Percentiles rank a stretch among this genome's conserved stretches.
Evolutionary conservation across 2,888 invertebrate genomes (phyloP).

Genomic region (Dicranocentrus wangi): DNA sequence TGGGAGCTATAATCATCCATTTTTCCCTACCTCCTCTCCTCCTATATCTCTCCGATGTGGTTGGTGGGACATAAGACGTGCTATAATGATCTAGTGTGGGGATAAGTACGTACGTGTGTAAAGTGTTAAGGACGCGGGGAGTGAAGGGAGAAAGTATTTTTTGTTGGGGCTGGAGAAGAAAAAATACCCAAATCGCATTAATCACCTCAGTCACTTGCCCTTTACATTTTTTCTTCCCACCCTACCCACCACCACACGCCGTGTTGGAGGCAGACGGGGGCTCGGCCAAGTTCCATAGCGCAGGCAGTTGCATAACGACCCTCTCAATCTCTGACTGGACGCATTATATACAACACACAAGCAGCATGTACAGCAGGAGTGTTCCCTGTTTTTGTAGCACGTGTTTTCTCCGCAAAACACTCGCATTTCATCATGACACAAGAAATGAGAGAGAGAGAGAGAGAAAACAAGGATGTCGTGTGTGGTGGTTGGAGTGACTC

Average conservation of each 20-base stretch:
- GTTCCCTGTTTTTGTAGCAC: slow-evolving; percentile 12
- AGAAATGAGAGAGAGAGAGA: slow-evolving; percentile 25
- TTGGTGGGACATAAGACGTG: background rate
- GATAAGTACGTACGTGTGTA: background rate
- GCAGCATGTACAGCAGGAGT: too few relatives aligned
- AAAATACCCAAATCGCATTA: slow-evolving; percentile 51
- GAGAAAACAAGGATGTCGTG: slow-evolving; percentile 2
- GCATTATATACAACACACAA: background rate
- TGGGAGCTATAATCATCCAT: slow-evolving; percentile 23
- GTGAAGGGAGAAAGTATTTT: slow-evolving; percentile 4
- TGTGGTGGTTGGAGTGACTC: slow-evolving; percentile 3
- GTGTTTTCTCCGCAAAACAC: slow-evolving; percentile 11
- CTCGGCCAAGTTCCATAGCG: background rate
- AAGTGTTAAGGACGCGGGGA: background rate
- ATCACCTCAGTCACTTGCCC: slow-evolving; percentile 57
- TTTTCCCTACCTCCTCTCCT: background rate
- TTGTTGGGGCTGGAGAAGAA: background rate
- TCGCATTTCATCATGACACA: slow-evolving; percentile 15
- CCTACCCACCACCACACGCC: slow-evolving; percentile 1
- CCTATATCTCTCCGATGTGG: background rate
- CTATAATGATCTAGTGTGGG: background rate
- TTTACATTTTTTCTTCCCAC: slow-evolving; percentile 24
- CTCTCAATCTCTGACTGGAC: slow-evolving; percentile 29
- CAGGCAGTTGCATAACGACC: slow-evolving; percentile 44
- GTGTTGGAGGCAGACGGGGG: too few relatives aligned